These are phyloP conservation scores for Cranoglanis bouderius DNA, from an alignment of 2,113 vertebrate species.

Conservation along the genomic window DNA sequence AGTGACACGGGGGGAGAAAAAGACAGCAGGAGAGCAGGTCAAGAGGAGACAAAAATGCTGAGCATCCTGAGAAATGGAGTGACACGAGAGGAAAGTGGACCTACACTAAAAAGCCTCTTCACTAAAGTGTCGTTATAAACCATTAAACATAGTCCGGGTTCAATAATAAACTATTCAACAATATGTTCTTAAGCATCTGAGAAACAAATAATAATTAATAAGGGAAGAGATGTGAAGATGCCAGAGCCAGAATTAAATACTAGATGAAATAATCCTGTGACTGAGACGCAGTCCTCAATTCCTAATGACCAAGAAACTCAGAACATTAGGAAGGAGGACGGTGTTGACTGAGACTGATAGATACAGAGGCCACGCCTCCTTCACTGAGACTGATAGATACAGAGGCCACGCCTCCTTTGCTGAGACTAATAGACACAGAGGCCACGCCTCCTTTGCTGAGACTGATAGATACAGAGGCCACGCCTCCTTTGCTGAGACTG, in stretches of 20 bases:
- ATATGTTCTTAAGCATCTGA: not conserved
- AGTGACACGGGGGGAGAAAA: not conserved
- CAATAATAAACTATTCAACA: not conserved
- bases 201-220: not conserved
- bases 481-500: not conserved
- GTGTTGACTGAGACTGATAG: not conserved
- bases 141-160: not conserved
- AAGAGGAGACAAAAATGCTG: not conserved
- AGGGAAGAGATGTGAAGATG: not conserved
- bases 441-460: not conserved
- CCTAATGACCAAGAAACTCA: not conserved
- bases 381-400: not conserved
- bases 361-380: not conserved
- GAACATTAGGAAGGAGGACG: too few relatives aligned
- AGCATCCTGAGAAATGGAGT: not conserved
- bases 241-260: not conserved
- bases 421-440: not conserved
- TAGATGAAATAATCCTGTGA: too few relatives aligned
- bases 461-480: not conserved
- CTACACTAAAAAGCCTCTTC: too few relatives aligned
- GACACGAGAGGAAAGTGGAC: not conserved
- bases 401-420: not conserved
- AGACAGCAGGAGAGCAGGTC: conserved; percentile 23
- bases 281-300: not conserved
- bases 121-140: not conserved